Base-by-base conservation (phyloP, 1,140 invertebrate species). In the Camponotus pennsylvanicus region DNA sequence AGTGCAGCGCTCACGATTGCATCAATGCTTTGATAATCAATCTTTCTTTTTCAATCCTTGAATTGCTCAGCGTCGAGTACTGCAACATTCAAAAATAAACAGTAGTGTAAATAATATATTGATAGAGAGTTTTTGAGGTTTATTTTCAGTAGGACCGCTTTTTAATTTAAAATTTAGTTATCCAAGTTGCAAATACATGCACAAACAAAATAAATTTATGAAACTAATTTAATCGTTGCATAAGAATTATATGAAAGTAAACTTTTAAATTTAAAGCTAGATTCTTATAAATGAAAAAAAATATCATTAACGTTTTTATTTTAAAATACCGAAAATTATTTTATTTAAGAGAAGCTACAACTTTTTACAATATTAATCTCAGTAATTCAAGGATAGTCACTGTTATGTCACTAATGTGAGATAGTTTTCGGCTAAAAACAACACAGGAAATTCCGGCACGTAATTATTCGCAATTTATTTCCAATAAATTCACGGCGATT, bases 391-490 rank as follows among this genome's bases (percentile, higher is more conserved):
- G 2, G 8, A n/a, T 49, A n/a, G 8, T 8, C 42, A 52, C n/a
- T 61, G 34, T 27, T 32, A 15, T 77, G 15, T 3, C n/a, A 52
- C 21, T 21, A 21, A 37, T 13, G n/a, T 13, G 9, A 6, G 2
- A 27, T 0, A 11, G 37, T 21, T 18, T 45, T 37, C 18, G 27
- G 40, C 69, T 73, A 49, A 45, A 73, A 73, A 42, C 52, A 61
- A 73, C 27, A 15, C 40, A 3, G 32, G 55, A 61, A 75, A 75
- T 63, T 83, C 40, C 69, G 40, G 13, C 18, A 21, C 37, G 18
- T 32, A 73, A 82, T 82, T 71, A 61, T 18, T 73, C 27, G 40
- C 55, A 45, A 71, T 82, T 82, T 82, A 73, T 21, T 82, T 61
- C 6, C 55, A 34, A 82, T 82, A 73, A 82, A 73, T 61, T 73